Evolutionary conservation across 2,797 vertebrate genomes (phyloP).

Genomic region (Takifugu ocellatus): DNA sequence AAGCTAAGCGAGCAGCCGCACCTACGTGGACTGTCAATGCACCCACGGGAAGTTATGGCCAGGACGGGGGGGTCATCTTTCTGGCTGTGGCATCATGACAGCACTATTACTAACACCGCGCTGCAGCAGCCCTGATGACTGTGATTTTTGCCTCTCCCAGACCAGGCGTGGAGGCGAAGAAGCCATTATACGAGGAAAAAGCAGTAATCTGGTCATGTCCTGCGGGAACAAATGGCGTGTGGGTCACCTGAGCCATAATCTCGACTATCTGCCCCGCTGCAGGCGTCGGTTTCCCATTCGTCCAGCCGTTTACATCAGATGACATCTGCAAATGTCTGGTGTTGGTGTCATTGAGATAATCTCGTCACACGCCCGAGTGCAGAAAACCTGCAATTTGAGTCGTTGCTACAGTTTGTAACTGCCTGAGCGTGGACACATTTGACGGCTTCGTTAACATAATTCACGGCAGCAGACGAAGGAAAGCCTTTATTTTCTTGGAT

Average conservation of each 20-base stretch:
- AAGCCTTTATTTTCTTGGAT: too few relatives aligned
- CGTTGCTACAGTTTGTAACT: neutral
- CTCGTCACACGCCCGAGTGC: neutral
- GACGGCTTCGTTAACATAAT: too few relatives aligned
- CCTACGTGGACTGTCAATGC: conserved; percentile 4
- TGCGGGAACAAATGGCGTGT: conserved; percentile 34
- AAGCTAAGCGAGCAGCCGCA: conserved; percentile 11
- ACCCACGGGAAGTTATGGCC: conserved; percentile 5
- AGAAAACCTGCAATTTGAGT: conserved; percentile 6
- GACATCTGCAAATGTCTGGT: conserved; percentile 14
- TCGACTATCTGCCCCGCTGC: conserved; percentile 24
- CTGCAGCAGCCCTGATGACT: conserved; percentile 40
- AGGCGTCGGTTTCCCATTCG: conserved; percentile 23
- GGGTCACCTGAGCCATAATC: conserved; percentile 44
- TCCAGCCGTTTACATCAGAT: conserved; percentile 21
- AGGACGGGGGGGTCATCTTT: conserved; percentile 16
- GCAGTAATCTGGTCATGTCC: conserved; percentile 62
- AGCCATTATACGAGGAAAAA: conserved; percentile 37
- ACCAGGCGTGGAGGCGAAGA: conserved; percentile 24
- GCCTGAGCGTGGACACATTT: too few relatives aligned
- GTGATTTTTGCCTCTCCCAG: conserved; percentile 16
- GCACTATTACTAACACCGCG: conserved; percentile 45
- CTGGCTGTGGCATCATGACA: conserved; percentile 31
- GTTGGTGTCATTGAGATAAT: conserved; percentile 20
- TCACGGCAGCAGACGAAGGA: too few relatives aligned